These are phyloP conservation scores for Peromyscus aztecus DNA, from an alignment of 2,797 vertebrate genomes.

Conservation along the genomic window DNA sequence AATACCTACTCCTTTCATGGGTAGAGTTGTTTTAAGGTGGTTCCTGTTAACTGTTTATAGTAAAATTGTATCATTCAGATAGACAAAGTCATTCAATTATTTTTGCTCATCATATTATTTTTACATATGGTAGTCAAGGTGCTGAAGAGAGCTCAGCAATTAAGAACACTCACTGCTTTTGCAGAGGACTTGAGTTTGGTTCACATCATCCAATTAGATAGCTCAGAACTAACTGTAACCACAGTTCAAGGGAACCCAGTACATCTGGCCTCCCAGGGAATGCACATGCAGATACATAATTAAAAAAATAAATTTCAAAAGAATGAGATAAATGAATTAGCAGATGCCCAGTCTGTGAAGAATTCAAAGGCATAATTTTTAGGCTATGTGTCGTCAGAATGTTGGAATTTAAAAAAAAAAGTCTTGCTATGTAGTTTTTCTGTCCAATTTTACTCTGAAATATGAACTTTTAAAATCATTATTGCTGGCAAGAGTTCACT, in stretches of 20 bases:
- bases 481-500: slow-evolving; percentile 27
- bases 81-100: slow-evolving; percentile 50
- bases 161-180: background rate
- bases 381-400: background rate
- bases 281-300: background rate
- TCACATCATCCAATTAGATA: too few relatives aligned
- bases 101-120: slow-evolving; percentile 49
- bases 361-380: background rate
- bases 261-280: background rate
- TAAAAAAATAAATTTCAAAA: background rate
- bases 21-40: slow-evolving; percentile 55
- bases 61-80: slow-evolving; percentile 23
- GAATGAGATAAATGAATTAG: background rate
- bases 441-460: background rate
- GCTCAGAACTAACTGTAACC: background rate
- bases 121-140: background rate
- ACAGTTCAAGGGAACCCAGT: background rate
- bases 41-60: slow-evolving; percentile 26
- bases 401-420: background rate
- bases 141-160: background rate
- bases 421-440: slow-evolving; percentile 3
- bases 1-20: slow-evolving; percentile 25
- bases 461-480: slow-evolving; percentile 49
- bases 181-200: background rate
- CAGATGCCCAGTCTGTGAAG: slow-evolving; percentile 26